Percentiles rank a stretch among this genome's conserved stretches.
phyloP scores from a whole-genome alignment of 1,140 invertebrate genomes.

The Andricus grossulariae region DNA sequence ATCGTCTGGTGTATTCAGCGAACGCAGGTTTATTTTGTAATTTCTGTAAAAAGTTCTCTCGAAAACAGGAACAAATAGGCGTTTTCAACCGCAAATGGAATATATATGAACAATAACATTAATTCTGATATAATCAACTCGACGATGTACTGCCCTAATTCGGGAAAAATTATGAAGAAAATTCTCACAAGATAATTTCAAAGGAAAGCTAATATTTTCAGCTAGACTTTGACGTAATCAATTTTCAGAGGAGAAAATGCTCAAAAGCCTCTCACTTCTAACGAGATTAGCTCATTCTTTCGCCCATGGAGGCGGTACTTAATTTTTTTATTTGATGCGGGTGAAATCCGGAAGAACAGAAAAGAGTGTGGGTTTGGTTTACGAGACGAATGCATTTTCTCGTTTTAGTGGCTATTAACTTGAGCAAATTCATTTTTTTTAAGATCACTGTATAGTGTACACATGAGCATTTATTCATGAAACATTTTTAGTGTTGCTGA shows the following conservation, averaged over 20 bases:
- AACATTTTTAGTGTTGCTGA: too few species aligned
- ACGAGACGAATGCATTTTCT: slow-evolving; percentile 15
- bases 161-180: not conserved
- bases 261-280: slow-evolving; percentile 23
- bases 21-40: not conserved
- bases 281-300: slow-evolving; percentile 16
- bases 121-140: too few species aligned
- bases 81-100: not conserved
- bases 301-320: slow-evolving; percentile 10
- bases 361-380: slow-evolving; percentile 4
- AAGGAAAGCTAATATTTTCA: slow-evolving; percentile 2
- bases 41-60: not conserved
- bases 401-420: slow-evolving; percentile 1
- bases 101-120: not conserved
- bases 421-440: not conserved
- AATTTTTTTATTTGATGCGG: slow-evolving; percentile 15
- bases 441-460: not conserved
- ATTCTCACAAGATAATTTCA: not conserved
- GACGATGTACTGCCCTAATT: not conserved
- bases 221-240: slow-evolving; percentile 11
- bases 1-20: too few species aligned
- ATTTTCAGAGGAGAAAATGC: slow-evolving; percentile 4
- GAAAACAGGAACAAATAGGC: not conserved
- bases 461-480: not conserved
- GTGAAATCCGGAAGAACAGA: slow-evolving; percentile 2